These are phyloP conservation scores for Chlamydotis undulata DNA, from an alignment of 2,113 vertebrate species.

Conservation along the genomic window DNA sequence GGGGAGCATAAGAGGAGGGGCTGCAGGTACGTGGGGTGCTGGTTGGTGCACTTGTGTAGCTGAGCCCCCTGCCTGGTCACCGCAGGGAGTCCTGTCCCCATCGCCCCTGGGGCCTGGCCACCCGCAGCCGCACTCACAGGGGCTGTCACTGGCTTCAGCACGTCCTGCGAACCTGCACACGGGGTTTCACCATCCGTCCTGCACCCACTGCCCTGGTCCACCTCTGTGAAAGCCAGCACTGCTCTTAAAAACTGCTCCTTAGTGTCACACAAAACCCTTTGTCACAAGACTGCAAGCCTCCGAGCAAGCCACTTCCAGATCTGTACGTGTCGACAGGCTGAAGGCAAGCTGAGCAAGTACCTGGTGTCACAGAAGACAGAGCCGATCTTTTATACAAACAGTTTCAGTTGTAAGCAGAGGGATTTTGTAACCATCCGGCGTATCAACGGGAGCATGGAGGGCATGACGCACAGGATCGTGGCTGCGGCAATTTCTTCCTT, in stretches of 20 bases:
- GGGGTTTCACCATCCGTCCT: fast-evolving
- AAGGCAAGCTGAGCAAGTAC: background rate
- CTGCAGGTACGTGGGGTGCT: background rate
- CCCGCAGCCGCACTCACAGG: fast-evolving
- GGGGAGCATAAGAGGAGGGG: background rate
- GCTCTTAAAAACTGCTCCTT: background rate
- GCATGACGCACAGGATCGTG: fast-evolving
- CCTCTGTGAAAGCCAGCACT: background rate
- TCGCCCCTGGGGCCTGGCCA: fast-evolving
- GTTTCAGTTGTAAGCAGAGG: background rate
- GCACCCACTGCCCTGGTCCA: background rate
- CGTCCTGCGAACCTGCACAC: background rate
- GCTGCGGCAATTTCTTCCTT: background rate
- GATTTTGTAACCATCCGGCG: fast-evolving
- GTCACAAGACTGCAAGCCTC: background rate
- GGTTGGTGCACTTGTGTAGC: background rate
- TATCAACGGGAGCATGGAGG: fast-evolving
- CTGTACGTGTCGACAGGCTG: background rate
- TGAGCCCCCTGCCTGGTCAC: background rate
- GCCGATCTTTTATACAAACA: background rate
- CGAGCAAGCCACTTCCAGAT: background rate
- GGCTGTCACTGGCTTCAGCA: background rate
- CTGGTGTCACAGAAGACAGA: background rate
- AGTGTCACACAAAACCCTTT: fast-evolving
- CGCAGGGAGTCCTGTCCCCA: background rate